These are phyloP conservation scores for Erynnis tages DNA, from an alignment of 2,888 invertebrate genomes.

Conservation along the genomic window DNA sequence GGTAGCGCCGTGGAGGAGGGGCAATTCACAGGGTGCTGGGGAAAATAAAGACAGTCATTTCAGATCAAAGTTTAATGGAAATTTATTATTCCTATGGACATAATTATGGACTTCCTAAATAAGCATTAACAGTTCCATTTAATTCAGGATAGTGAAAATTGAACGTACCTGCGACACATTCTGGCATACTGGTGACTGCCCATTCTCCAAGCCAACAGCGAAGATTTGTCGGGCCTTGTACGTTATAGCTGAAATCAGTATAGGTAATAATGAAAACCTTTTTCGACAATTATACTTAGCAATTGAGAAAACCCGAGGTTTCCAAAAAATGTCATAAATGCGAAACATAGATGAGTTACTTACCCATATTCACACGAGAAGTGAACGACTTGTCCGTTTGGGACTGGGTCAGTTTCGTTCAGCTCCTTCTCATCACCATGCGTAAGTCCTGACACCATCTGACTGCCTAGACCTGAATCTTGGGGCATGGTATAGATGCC, in stretches of 20 bases:
- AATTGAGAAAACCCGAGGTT: no score
- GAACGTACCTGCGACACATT: constrained; percentile 86
- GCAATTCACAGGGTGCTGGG: constrained; percentile 86
- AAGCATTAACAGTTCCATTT: no score
- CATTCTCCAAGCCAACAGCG: constrained; percentile 92
- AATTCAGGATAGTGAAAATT: no score
- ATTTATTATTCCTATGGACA: no score
- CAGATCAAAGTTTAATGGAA: no score
- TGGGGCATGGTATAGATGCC: constrained; percentile 84
- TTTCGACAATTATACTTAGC: not conserved
- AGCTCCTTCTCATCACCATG: constrained; percentile 77
- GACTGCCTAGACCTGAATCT: constrained; percentile 44
- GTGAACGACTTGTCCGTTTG: constrained; percentile 87
- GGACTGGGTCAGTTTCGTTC: constrained; percentile 82
- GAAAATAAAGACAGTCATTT: no score
- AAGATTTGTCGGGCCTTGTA: constrained; percentile 86
- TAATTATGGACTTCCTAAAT: no score
- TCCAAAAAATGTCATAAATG: no score
- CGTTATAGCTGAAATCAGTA: constrained; percentile 71
- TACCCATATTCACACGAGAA: constrained; percentile 89
- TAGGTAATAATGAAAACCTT: not conserved
- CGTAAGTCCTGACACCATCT: constrained; percentile 46
- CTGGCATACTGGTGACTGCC: constrained; percentile 88
- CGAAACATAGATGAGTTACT: no score
- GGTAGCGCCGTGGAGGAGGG: constrained; percentile 84